A percentile compares a stretch with the other conserved stretches of the same genome.
Conservation (phyloP, 1,140 invertebrate genomes). For the Manduca sexta region DNA sequence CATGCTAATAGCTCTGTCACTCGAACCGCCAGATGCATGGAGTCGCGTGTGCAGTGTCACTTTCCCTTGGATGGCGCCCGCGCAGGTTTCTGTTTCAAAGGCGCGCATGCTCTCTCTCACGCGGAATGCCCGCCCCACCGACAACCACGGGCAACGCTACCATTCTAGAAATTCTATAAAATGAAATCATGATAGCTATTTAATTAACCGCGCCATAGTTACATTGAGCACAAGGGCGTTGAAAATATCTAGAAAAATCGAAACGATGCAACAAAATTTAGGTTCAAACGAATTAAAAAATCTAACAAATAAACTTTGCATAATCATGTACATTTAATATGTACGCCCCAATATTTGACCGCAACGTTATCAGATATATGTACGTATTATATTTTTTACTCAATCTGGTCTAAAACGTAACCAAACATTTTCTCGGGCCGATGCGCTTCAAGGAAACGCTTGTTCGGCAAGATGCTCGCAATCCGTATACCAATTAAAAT, state of each 20-base stretch:
- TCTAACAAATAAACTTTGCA: no score
- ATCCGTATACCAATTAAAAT: conserved; percentile 46
- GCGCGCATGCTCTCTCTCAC: conserved; percentile 47
- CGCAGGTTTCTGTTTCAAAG: conserved; percentile 53
- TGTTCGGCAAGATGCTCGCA: conserved; percentile 5
- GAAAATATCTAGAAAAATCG: no score
- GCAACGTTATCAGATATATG: conserved; percentile 3
- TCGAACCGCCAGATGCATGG: conserved; percentile 27
- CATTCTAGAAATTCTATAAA: conserved; percentile 28
- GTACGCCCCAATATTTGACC: background rate
- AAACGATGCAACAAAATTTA: no score
- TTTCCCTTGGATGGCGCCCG: conserved; percentile 42
- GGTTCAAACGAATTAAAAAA: no score
- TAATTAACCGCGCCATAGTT: no score
- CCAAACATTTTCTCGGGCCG: conserved; percentile 14
- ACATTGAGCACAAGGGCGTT: no score
- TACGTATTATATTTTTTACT: background rate
- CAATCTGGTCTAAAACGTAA: conserved; percentile 6
- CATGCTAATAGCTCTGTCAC: conserved; percentile 51
- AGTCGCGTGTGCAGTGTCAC: conserved; percentile 52
- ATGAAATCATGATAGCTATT: conserved; percentile 2
- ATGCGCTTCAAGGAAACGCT: conserved; percentile 15
- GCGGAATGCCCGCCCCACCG: conserved; percentile 37
- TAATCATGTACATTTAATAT: no score
- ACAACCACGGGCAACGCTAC: conserved; percentile 18